Conservation (phyloP, 2,888 invertebrate species). For the Apeira syringaria region DNA sequence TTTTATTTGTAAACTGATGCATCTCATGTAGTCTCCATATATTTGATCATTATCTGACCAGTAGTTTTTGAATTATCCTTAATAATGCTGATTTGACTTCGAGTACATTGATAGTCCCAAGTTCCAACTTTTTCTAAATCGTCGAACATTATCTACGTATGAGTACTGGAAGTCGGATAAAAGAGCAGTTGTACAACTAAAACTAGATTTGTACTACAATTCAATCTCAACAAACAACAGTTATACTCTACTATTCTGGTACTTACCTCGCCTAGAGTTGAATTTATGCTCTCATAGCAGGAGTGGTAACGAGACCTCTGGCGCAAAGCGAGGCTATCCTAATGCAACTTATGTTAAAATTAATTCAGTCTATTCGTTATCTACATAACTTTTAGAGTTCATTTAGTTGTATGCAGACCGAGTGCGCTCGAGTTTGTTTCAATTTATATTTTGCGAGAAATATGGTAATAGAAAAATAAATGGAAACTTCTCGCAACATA, state of each 20-base stretch:
- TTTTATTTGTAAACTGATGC: neutral
- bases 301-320: conserved; percentile 25
- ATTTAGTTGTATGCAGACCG: conserved; percentile 16
- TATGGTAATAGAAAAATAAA: too few species aligned
- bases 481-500: too few species aligned
- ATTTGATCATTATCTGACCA: neutral
- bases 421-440: conserved; percentile 5
- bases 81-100: too few species aligned
- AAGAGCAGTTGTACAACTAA: too few species aligned
- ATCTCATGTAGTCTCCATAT: neutral
- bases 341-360: conserved; percentile 24
- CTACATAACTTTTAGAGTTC: conserved; percentile 22
- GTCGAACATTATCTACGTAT: too few species aligned
- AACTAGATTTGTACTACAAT: too few species aligned
- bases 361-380: conserved; percentile 30
- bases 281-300: conserved; percentile 15
- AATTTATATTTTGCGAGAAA: conserved; percentile 3
- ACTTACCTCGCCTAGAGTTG: conserved; percentile 2
- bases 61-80: too few species aligned
- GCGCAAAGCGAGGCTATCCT: conserved; percentile 22
- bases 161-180: too few species aligned
- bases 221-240: neutral
- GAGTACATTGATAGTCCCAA: too few species aligned
- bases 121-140: too few species aligned
- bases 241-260: neutral